phyloP scores from a whole-genome alignment of 2,888 invertebrate species.

The Zaprionus bogoriensis region DNA sequence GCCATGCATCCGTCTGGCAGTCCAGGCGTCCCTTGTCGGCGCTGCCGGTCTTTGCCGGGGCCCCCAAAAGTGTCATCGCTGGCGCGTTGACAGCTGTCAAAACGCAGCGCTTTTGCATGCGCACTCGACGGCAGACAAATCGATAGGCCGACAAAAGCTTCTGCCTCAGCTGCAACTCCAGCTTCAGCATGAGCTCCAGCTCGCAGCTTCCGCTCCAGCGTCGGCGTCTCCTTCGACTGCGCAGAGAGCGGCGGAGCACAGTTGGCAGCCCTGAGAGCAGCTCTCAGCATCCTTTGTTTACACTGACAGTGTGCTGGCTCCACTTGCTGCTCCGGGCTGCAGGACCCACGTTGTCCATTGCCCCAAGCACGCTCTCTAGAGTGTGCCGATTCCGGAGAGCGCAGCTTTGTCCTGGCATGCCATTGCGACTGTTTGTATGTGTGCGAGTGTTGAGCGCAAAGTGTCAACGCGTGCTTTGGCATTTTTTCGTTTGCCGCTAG shows the following conservation, averaged over 20 bases:
- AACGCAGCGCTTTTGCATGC: conserved; percentile 63
- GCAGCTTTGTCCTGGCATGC: conserved; percentile 36
- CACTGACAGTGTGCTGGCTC: conserved; percentile 54
- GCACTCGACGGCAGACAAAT: conserved; percentile 56
- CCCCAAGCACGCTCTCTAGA: conserved; percentile 66
- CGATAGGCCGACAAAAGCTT: conserved; percentile 62
- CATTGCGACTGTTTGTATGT: conserved; percentile 9
- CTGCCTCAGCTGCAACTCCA: conserved; percentile 15
- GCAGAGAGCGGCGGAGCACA: conserved; percentile 45
- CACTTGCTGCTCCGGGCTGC: conserved; percentile 56
- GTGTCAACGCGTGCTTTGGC: conserved; percentile 75
- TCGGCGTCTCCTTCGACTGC: conserved; percentile 23
- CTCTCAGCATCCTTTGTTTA: conserved; percentile 71
- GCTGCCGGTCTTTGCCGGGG: conserved; percentile 40
- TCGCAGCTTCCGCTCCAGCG: conserved; percentile 15
- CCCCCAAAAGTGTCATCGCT: conserved; percentile 57
- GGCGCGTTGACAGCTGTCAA: conserved; percentile 75
- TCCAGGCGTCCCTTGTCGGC: too few species aligned
- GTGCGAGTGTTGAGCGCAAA: conserved; percentile 70
- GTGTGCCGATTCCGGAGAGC: conserved; percentile 53
- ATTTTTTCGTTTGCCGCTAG: conserved; percentile 52
- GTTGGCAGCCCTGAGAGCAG: conserved; percentile 50
- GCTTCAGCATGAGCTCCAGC: not conserved
- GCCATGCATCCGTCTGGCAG: too few species aligned
- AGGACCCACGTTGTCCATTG: conserved; percentile 58